Conservation (phyloP, 2,113 vertebrate genomes). For the Anas platyrhynchos region DNA sequence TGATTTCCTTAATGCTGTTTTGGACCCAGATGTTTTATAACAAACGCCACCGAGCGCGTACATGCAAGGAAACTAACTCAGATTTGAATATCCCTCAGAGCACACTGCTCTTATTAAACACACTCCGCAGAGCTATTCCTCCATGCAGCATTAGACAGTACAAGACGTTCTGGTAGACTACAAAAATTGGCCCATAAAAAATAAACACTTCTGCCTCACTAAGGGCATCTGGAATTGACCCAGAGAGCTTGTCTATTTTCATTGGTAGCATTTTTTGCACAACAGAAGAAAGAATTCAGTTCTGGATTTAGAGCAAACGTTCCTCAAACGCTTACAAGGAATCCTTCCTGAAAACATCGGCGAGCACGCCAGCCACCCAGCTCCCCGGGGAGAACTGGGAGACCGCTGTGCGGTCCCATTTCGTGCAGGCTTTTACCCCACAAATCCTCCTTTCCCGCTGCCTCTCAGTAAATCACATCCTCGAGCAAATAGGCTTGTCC, state of each 20-base stretch:
- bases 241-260: slow-evolving; percentile 41
- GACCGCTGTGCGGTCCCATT: not conserved
- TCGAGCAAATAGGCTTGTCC: not conserved
- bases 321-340: slow-evolving; percentile 29
- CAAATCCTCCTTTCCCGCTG: not conserved
- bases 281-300: slow-evolving; percentile 12
- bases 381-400: not conserved
- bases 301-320: slow-evolving; percentile 27
- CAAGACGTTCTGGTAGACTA: slow-evolving; percentile 45
- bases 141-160: slow-evolving; percentile 37
- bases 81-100: slow-evolving; percentile 59
- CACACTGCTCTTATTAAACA: slow-evolving; percentile 50
- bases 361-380: not conserved
- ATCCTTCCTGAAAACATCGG: not conserved
- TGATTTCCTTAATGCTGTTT: slow-evolving; percentile 5
- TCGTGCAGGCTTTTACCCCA: not conserved
- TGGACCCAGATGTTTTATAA: slow-evolving; percentile 62
- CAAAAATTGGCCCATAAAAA: slow-evolving; percentile 62
- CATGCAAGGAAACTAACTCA: slow-evolving; percentile 22
- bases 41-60: fast-evolving
- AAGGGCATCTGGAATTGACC: slow-evolving; percentile 64
- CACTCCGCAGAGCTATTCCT: slow-evolving; percentile 59
- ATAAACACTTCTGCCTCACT: slow-evolving; percentile 60
- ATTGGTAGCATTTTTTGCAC: slow-evolving; percentile 35
- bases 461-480: not conserved